Evolutionary conservation across 2,797 vertebrate species (phyloP), one percentile per base, ranked within the genome.

Genomic region (Hipposideros larvatus): DNA sequence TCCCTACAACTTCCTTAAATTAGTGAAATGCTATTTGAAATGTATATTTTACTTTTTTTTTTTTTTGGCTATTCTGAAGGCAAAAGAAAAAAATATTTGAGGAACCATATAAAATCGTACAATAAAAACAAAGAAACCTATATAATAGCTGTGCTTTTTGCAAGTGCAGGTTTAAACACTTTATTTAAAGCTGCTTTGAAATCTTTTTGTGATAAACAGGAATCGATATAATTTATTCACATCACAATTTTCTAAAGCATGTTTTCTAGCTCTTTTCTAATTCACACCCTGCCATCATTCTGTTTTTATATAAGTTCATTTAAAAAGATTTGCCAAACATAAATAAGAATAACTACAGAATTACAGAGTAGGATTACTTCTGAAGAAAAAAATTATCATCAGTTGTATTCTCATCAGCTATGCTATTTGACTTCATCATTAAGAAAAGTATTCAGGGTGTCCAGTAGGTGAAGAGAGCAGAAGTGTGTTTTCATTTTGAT

Each of bases 401-500:
- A 51, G 96, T 97, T 97, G 97, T 96, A 96, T 98, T 98, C 98
- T 98, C 98, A 96, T 97, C 98, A 97, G 97, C 97, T 96, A 96
- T 97, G 98, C 98, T 98, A 85, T 98, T 98, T 98, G 98, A 98
- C 98, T 98, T 98, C 98, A 98, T 98, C 98, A 98, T 98, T 98
- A 98, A 98, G 98, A 74, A 97, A 98, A 98, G 98, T 98, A 98
- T 98, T 98, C 98, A 98, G 97, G 96, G 88, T 98, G 98, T 99
- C 98, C 98, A 98, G 98, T 98, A 98, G 98, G 98, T 98, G 98
- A 98, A 99, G 98, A 99, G 99, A 97, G 98, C 98, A 98, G 98
- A 98, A 99, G 99, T 98, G 99, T 99, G 99, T 99, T 99, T 99
- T 98, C 98, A 98, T 99, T 99, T 98, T 98, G 98, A 98, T 98